A percentile compares a stretch with the other conserved stretches of the same genome.
These are phyloP conservation scores for Polyommatus icarus DNA, from an alignment of 2,888 invertebrate genomes.

Conservation along the genomic window DNA sequence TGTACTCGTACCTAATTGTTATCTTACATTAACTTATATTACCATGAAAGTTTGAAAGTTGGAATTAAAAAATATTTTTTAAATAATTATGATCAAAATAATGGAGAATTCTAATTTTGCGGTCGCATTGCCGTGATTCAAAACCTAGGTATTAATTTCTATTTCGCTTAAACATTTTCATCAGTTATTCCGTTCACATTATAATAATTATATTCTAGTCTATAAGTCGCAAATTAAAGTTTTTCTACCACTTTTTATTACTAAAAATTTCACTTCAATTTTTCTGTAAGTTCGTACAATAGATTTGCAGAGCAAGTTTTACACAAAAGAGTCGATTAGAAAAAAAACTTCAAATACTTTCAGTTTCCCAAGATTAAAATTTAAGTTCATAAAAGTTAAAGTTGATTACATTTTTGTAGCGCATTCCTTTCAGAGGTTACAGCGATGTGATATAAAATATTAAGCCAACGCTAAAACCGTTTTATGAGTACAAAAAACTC, in stretches of 20 bases:
- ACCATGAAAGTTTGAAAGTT: too few relatives aligned
- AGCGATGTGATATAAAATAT: background rate
- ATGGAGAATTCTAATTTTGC: too few relatives aligned
- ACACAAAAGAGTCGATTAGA: background rate
- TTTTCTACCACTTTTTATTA: background rate
- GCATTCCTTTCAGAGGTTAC: background rate
- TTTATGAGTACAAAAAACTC: constrained; percentile 55
- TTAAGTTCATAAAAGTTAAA: background rate
- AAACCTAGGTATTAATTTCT: background rate
- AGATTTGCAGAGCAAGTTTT: background rate
- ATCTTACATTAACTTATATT: too few relatives aligned
- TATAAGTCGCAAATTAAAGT: background rate
- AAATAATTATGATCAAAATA: too few relatives aligned
- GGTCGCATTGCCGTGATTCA: too few relatives aligned
- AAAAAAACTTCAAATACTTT: background rate
- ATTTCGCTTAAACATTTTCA: background rate
- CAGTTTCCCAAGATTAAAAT: background rate
- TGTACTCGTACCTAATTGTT: too few relatives aligned
- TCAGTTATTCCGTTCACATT: background rate
- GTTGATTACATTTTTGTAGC: constrained; percentile 10
- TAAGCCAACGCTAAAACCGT: constrained; percentile 43
- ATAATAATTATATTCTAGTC: background rate
- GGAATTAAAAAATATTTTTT: too few relatives aligned
- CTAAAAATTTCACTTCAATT: background rate
- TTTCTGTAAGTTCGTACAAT: background rate